Base-by-base conservation (phyloP, 2,797 vertebrate genomes). In the Chiloscyllium punctatum region DNA sequence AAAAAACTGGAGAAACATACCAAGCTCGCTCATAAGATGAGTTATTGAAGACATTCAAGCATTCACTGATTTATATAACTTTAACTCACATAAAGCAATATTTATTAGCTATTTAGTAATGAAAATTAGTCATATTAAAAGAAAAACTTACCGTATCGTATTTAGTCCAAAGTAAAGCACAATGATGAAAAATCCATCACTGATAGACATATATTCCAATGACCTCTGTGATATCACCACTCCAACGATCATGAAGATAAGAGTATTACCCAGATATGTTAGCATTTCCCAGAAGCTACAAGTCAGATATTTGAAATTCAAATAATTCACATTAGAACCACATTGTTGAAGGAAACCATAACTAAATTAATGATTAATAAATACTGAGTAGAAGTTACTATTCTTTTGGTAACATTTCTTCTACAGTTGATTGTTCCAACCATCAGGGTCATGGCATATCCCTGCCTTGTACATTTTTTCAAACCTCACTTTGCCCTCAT, bases 221-320 rank as follows among this genome's bases (percentile, higher is more conserved):
- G 88, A 96, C 95, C 96, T 96, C 88, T 96, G 96, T 96, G 97
- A 97, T 95, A 97, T 96, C 86, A 97, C 96, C 96, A 97, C 96
- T 96, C 97, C 97, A 95, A 71, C 95, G 51, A 97, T 96, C 95
- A 96, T 96, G 95, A 97, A 98, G 68, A 97, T 96, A 96, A 97
- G 96, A 95, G 97, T 96, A 95, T 96, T 96, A 95, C 97, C 96
- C 96, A 97, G 94, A 96, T 96, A 97, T 82, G 97, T 96, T 77
- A 97, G n/a, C 95, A 96, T 97, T 96, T 97, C 96, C 97, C 97
- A 97, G 96, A 97, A 97, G 95, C 97, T 97, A 96, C 95, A 96
- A 88, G n/a, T 96, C 48, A 96, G 95, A 27, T 30, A 96, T 72
- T 94, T 94, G n/a, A 94, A 90, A 94, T 25, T 69, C 37, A 71